phyloP scores from a whole-genome alignment of 2,113 vertebrate genomes.

The Hippocampus guttulatus region DNA sequence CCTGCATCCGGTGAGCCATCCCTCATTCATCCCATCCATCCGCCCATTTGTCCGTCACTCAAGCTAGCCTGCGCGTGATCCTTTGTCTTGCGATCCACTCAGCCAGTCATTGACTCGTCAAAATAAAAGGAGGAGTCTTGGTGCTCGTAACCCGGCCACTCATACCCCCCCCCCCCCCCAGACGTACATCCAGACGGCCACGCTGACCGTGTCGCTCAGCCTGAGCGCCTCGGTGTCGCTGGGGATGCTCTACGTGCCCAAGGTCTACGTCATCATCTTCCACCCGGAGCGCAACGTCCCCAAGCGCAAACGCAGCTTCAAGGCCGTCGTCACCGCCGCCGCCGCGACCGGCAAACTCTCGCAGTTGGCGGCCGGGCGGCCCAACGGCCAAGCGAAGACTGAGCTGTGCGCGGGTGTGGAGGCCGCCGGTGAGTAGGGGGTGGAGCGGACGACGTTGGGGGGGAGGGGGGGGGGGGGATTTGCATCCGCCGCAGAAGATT shows the following conservation, averaged over 20 bases:
- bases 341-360: slow-evolving; percentile 94
- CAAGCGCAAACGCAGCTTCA: slow-evolving; percentile 96
- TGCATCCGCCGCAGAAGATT: not conserved
- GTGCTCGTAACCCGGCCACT: not conserved
- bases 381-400: slow-evolving; percentile 94
- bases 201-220: slow-evolving; percentile 94
- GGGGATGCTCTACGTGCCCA: slow-evolving; percentile 97
- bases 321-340: slow-evolving; percentile 95
- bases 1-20: not conserved
- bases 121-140: not conserved
- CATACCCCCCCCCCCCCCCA: slow-evolving; percentile 43
- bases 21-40: not conserved
- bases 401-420: slow-evolving; percentile 94
- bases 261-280: slow-evolving; percentile 97
- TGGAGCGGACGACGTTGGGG: not conserved
- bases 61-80: not conserved
- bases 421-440: slow-evolving; percentile 82
- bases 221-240: slow-evolving; percentile 96
- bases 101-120: not conserved
- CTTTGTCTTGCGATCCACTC: not conserved
- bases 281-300: slow-evolving; percentile 97
- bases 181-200: slow-evolving; percentile 99
- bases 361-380: slow-evolving; percentile 89
- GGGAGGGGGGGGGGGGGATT: not conserved
- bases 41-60: not conserved